Base-by-base conservation (phyloP, 2,888 invertebrate species). In the Epirrhoe tristata region DNA sequence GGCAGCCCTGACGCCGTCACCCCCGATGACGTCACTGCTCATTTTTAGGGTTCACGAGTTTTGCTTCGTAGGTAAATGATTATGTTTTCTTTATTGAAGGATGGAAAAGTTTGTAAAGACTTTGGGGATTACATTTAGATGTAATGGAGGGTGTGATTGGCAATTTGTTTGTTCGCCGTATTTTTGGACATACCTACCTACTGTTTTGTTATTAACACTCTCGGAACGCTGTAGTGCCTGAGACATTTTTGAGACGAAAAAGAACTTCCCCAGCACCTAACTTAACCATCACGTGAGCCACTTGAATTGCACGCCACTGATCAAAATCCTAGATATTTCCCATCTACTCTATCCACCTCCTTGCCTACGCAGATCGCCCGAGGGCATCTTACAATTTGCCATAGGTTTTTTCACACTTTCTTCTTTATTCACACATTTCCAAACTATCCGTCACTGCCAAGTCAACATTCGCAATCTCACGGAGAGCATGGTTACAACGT, bases 1-100 rank as follows among this genome's bases (percentile, higher is more conserved):
- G 68, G 60, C 68, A 68, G 12, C 67, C 67, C 63, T 67, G 56
- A 34, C 39, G 52, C 10, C 48, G 46, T 36, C 53, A 57, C 50
- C 54, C 59, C 46, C 7, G 17, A 43, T 73, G 73, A 74, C 72
- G 73, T 74, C 71, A 71, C 60, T 24, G 24, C 24, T 65, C 57
- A 34, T 39, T 60, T 59, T 63, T 56, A 59, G 67, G 63, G 55
- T 56, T 48, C 36, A 50, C 24, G 50, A 66, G 36, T 59, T 60
- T 62, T 36, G 57, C 51, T 58, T 32, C 43, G 34, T 52, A 31
- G 17, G 43, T 56, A 51, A 46, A 32, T 32, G 39, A 57, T 57
- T 46, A 64, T 58, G 56, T 60, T 57, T 60, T 54, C 46, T 43
- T 31, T 54, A 50, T 57, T 48, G 65, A 36, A 60, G 5, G 39